Base-by-base conservation (phyloP, 2,113 vertebrate genomes). In the Nothoprocta pentlandii region DNA sequence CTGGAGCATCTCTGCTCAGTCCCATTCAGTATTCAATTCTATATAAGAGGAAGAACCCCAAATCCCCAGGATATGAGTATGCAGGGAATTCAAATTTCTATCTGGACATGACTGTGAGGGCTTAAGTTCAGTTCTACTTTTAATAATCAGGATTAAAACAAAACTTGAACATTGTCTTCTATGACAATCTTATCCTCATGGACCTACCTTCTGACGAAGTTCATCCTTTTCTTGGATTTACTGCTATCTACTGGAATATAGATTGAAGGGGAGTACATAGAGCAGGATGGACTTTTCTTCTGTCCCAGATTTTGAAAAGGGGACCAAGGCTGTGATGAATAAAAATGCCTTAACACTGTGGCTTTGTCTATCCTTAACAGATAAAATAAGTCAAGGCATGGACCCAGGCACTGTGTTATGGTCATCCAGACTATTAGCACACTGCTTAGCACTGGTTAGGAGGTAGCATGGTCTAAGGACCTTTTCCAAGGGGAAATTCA, bases 401-500 rank as follows among this genome's bases (percentile, higher is more conserved):
- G 13, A 56, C 11, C 8, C 3, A 39, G 44, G 8, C 12, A 56
- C n/a, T 63, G 7, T 66, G 12, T 15, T 8, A 4, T 28, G n/a
- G 19, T 42, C 12, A 16, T 67, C 42, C 8, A 67, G 17, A 22
- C 36, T 56, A 13, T 42, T 56, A 56, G 28, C 54, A 32, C 28
- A 32, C 54, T 30, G 54, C 28, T 30, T 32, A 32, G 54, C 28
- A 56, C 54, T 17, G 16, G 54, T 56, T 56, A 56, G 28, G 54
- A 56, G 28, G 28, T 32, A 56, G 54, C 54, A 51, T 4, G 34
- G 71, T 5, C 23, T 42, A 78, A 39, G 9, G 21, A 75, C 16
- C 34, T 42, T 84, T 86, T 86, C 26, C n/a, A 59, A 53, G 28
- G 67, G 36, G 25, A 75, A 78, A 90, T 82, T 71, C 28, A 88